Base-by-base conservation (phyloP, 2,797 vertebrate species). In the Microchirus variegatus region DNA sequence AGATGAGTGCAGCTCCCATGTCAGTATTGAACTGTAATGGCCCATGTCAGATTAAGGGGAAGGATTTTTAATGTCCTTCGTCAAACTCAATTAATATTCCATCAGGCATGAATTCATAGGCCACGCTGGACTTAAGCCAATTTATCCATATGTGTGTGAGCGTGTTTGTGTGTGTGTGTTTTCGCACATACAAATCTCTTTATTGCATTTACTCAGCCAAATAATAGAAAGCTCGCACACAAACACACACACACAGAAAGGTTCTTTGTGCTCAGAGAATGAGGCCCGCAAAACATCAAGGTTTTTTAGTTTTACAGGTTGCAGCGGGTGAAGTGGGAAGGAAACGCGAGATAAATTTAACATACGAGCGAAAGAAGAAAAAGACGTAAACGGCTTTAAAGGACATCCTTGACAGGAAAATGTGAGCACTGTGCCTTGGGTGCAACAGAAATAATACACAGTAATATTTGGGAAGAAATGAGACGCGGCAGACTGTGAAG, bases 21-120 rank as follows among this genome's bases (percentile, higher is more conserved):
- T 91, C 86, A 83, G 75, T 77, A 77, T 75, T 78, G 76, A 88
- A 87, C 82, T 67, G 71, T 91, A 91, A 91, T 89, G 89, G 86
- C 59, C 85, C 79, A 55, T 87, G 86, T 87, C 87, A 89, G 88
- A 90, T 90, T 89, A 92, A 86, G 75, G 79, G 74, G 74, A 75
- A 87, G 84, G 83, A 77, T 86, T 86, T 86, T 89, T 90, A 87
- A 90, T 93, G 89, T 90, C 84, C 79, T 83, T 82, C 57, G 86
- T 92, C 90, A 92, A 90, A 90, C 77, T 89, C 90, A 90, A 92
- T 92, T 92, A 91, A 92, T 90, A 90, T 89, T 90, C 89, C 81
- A 86, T 85, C 90, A 86, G 84, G 75, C 77, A 75, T 77, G 67
- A 85, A 85, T 88, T 89, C 75, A 84, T 6, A 6, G 80, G 78